Evolutionary conservation across 2,113 vertebrate genomes (phyloP).

Genomic region (Cathartes aura): DNA sequence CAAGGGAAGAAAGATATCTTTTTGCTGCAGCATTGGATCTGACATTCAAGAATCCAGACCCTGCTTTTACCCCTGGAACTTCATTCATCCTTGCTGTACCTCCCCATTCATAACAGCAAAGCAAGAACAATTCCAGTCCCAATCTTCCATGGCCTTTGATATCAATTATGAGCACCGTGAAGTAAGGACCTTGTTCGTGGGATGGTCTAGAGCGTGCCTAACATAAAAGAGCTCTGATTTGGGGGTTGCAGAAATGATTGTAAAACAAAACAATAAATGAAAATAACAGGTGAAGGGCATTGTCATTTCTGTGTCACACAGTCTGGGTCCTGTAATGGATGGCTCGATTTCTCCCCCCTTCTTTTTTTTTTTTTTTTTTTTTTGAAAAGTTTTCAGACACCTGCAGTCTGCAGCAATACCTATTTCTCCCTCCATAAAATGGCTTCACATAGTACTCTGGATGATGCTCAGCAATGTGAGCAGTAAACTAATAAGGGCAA

Average conservation of each 20-base stretch:
- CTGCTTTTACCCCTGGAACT: neutral
- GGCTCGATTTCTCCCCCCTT: neutral
- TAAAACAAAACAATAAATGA: neutral
- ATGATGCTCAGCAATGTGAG: neutral
- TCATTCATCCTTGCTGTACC: neutral
- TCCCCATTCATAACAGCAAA: neutral
- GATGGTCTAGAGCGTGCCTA: neutral
- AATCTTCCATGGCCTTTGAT: neutral
- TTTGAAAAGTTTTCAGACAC: neutral
- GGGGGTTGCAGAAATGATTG: neutral
- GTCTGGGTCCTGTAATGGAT: neutral
- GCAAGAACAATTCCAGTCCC: neutral
- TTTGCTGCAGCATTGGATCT: neutral
- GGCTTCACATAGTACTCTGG: neutral
- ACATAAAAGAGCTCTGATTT: neutral
- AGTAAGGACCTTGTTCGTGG: rapidly evolving
- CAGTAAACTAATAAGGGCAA: neutral
- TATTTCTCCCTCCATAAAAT: neutral
- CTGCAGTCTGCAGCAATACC: neutral
- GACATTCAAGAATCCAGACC: neutral
- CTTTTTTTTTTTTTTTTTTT: neutral
- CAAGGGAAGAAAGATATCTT: neutral
- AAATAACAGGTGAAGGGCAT: neutral
- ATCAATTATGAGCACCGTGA: neutral
- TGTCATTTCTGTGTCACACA: neutral